Evolutionary conservation across 2,888 invertebrate genomes (phyloP).

Genomic region (Fragum whitleyi): DNA sequence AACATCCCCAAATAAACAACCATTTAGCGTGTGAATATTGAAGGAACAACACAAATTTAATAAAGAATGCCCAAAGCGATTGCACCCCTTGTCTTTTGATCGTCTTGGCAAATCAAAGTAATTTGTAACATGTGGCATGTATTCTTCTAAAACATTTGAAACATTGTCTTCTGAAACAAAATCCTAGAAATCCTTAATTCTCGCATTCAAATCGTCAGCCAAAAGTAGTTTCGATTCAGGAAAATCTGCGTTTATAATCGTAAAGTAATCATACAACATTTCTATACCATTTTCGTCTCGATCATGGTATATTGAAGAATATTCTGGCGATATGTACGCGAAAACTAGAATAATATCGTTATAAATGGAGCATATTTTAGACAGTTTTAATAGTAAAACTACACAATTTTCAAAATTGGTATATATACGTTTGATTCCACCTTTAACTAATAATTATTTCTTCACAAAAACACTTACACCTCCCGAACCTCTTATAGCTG

Average conservation of each 20-base stretch:
- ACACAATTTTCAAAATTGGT: background rate
- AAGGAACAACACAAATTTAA: slow-evolving; percentile 6
- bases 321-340: slow-evolving; percentile 16
- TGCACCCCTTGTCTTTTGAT: background rate
- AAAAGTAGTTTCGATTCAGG: background rate
- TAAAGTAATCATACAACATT: slow-evolving; percentile 5
- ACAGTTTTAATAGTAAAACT: background rate
- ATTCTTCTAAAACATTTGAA: background rate
- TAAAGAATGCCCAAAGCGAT: background rate
- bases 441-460: background rate
- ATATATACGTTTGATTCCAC: no score
- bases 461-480: background rate
- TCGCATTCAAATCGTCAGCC: background rate
- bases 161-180: background rate
- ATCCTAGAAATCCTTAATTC: slow-evolving; percentile 5
- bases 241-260: background rate
- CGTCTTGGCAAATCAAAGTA: background rate
- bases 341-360: slow-evolving; percentile 1
- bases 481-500: no score
- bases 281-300: background rate
- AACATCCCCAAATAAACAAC: no score
- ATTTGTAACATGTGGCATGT: background rate
- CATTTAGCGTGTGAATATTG: slow-evolving; percentile 8
- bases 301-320: background rate
- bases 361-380: no score